Base-by-base conservation (phyloP, 2,113 vertebrate species). In the Prionailurus viverrinus region DNA sequence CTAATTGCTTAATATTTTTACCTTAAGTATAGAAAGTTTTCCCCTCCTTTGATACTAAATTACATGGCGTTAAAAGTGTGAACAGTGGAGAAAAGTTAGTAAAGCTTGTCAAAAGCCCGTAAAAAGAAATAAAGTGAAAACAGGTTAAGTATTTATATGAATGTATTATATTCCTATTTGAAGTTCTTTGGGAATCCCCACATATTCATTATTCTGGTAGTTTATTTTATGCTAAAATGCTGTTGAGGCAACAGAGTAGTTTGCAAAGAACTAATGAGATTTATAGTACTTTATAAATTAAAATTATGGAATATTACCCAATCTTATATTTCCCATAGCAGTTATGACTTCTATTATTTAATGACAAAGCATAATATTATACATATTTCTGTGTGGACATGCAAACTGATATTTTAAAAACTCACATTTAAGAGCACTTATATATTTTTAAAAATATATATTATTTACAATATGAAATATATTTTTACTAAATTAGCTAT, bases 331-430 rank as follows among this genome's bases (percentile, higher is more conserved):
- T 96, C 81, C 91, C 61, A 91, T 65, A 94, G 69, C 83, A 96
- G 33, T 89, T 94, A 85, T 92, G 93, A 97, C 73, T 94, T 96
- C 88, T 74, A 96, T 63, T 89, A 89, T 89, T 97, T 88, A 97
- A 96, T 97, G 86, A 96, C 55, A 97, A 6, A 79, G 36, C 33
- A 68, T 97, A 98, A 91, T 97, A 97, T 45, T 97, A 91, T 41
- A 86, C 71, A 95, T 93, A 85, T 95, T 92, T 90, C 95, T 97
- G 25, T 83, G 69, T 58, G 5, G 16, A 88, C 69, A 90, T 96
- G 83, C 31, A 55, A 87, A 87, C 4, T 53, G 2, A 21, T 73
- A 16, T 68, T 84, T 90, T 74, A 19, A 4, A 69, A 69, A 76
- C 21, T 51, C 33, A 69, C 18, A 83, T 15, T 89, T 74, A 87